Percentiles rank a stretch among this genome's conserved stretches.
Conservation (phyloP, 1,140 invertebrate species). For the Hetaerina americana region DNA sequence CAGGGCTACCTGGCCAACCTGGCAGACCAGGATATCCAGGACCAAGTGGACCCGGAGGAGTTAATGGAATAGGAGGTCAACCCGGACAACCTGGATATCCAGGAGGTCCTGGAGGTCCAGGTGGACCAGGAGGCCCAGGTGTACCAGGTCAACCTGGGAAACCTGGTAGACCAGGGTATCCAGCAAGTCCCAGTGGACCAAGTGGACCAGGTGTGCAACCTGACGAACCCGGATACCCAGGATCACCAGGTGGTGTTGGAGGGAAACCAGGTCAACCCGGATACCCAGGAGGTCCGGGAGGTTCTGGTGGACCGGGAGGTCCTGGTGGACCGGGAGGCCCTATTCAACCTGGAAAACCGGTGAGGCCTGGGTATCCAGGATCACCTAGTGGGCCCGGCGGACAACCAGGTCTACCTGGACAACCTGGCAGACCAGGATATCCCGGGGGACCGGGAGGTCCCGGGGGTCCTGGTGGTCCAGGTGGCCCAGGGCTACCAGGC, state of each 20-base stretch:
- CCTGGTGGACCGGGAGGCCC: neutral
- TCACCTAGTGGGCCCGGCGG: neutral
- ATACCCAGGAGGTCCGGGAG: constrained; percentile 11
- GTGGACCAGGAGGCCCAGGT: too few relatives aligned
- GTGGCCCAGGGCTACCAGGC: neutral
- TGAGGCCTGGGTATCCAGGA: too few relatives aligned
- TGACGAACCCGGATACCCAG: neutral
- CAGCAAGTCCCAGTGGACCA: too few relatives aligned
- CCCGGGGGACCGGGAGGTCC: neutral
- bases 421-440: constrained; percentile 4
- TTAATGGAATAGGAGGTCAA: neutral
- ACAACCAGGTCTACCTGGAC: neutral
- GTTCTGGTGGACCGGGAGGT: constrained; percentile 9
- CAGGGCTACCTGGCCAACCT: constrained; percentile 6
- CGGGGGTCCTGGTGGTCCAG: neutral
- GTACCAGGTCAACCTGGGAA: too few relatives aligned
- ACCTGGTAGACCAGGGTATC: too few relatives aligned
- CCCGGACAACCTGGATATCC: constrained; percentile 17
- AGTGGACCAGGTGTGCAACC: too few relatives aligned
- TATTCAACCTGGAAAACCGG: neutral
- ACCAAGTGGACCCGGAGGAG: constrained; percentile 20
- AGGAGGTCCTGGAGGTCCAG: neutral
- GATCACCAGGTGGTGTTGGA: neutral
- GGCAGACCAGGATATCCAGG: constrained; percentile 15
- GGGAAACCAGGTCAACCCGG: neutral